Percentiles rank a stretch among this genome's conserved stretches.
These are phyloP conservation scores for Ophioninae sp. DNA, from an alignment of 2,888 invertebrate species.

Conservation along the genomic window DNA sequence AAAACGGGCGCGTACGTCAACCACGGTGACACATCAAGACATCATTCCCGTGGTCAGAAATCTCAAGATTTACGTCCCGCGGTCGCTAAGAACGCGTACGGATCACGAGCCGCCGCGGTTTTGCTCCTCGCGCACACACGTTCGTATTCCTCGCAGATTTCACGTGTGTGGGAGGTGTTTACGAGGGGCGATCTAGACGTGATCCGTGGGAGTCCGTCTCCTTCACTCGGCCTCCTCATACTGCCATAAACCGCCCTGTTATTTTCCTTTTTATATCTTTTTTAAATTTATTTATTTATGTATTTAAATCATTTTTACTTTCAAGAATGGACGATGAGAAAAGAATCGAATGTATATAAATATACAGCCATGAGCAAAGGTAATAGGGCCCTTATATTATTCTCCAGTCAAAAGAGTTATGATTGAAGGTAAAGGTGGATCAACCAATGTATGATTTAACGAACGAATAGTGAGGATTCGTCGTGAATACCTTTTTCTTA, in stretches of 20 bases:
- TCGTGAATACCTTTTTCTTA: too few species aligned
- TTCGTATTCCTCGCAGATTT: conserved; percentile 46
- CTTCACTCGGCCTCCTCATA: conserved; percentile 29
- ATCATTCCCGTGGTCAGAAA: conserved; percentile 70
- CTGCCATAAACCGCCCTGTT: conserved; percentile 27
- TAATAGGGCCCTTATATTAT: too few species aligned
- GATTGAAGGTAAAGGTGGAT: too few species aligned
- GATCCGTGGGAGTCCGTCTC: conserved; percentile 70
- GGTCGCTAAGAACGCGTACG: conserved; percentile 28
- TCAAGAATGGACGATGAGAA: not conserved
- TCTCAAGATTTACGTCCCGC: conserved; percentile 59
- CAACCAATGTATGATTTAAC: too few species aligned
- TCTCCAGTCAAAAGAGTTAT: too few species aligned
- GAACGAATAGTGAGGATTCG: too few species aligned
- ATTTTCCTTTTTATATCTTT: conserved; percentile 20
- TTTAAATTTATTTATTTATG: conserved; percentile 29
- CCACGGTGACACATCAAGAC: conserved; percentile 74
- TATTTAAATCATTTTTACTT: not conserved
- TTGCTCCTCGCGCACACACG: conserved; percentile 36
- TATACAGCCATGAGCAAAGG: not conserved
- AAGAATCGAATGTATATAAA: not conserved
- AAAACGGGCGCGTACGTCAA: conserved; percentile 55
- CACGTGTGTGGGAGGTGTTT: conserved; percentile 73
- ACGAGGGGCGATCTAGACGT: conserved; percentile 71
- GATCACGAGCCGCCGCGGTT: conserved; percentile 35